Evolutionary conservation across 2,888 invertebrate genomes (phyloP).

Genomic region (Kuschelorhynchus macadamiae): DNA sequence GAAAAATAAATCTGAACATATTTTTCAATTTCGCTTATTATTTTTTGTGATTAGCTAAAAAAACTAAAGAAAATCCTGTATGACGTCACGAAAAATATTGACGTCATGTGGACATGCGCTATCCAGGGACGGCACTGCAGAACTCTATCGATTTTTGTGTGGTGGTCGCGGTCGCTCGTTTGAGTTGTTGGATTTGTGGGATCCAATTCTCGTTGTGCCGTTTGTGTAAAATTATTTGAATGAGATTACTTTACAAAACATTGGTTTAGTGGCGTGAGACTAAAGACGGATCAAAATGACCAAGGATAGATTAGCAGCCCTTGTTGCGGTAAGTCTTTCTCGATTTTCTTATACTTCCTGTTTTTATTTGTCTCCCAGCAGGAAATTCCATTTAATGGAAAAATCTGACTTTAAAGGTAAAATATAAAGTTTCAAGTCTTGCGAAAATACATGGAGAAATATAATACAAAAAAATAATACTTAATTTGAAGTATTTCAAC

Average conservation of each 20-base stretch:
- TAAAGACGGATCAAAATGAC: constrained; percentile 77
- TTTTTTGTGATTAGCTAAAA: constrained; percentile 31
- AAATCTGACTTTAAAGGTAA: neutral
- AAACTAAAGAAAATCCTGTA: constrained; percentile 29
- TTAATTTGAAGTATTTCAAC: no score
- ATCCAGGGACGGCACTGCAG: constrained; percentile 73
- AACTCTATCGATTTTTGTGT: constrained; percentile 85
- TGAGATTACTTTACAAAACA: constrained; percentile 82
- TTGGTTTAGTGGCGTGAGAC: constrained; percentile 78
- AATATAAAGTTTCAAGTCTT: no score
- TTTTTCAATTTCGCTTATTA: constrained; percentile 48
- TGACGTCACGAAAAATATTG: constrained; percentile 64
- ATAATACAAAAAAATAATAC: no score
- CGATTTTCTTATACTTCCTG: constrained; percentile 43
- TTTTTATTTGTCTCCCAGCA: constrained; percentile 45
- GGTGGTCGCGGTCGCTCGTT: constrained; percentile 53
- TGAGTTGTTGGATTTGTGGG: constrained; percentile 61
- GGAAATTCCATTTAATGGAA: constrained; percentile 41
- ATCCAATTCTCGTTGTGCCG: constrained; percentile 80
- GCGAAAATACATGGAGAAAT: no score
- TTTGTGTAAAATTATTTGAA: constrained; percentile 77
- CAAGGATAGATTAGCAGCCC: constrained; percentile 97
- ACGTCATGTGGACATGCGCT: constrained; percentile 71
- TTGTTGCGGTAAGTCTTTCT: constrained; percentile 85
- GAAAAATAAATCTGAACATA: constrained; percentile 3